Evolutionary conservation across 2,888 invertebrate genomes (phyloP).

Genomic region (Himalopsyche tibetana): DNA sequence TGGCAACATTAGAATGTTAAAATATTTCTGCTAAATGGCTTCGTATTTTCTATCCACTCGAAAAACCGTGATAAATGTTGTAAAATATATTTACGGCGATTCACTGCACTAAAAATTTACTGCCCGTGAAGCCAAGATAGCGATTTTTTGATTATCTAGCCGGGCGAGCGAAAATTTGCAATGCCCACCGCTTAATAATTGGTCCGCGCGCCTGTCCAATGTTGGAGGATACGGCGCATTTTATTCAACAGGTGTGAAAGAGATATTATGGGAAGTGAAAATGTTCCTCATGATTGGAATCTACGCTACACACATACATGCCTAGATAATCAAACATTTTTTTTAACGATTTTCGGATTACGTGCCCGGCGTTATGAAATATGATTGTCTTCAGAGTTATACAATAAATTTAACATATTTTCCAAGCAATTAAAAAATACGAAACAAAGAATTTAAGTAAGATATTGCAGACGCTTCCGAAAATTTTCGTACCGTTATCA

Average conservation of each 20-base stretch:
- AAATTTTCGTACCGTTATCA: too few relatives aligned
- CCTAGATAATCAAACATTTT: background rate
- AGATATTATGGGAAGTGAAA: constrained; percentile 27
- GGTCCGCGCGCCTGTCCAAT: constrained; percentile 2
- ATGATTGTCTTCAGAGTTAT: background rate
- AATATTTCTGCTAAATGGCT: too few relatives aligned
- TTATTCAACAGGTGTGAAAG: constrained; percentile 31
- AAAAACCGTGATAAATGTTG: constrained; percentile 9
- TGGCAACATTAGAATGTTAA: too few relatives aligned
- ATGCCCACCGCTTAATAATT: constrained; percentile 14
- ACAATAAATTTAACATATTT: background rate
- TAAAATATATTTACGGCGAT: constrained; percentile 37
- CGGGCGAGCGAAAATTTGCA: constrained; percentile 23
- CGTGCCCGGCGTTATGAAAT: constrained; percentile 3
- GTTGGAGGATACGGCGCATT: background rate
- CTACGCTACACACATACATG: background rate
- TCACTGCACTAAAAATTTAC: constrained; percentile 29
- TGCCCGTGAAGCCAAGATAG: constrained; percentile 7
- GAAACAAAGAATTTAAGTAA: too few relatives aligned
- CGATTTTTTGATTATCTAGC: constrained; percentile 35
- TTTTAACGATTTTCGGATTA: background rate
- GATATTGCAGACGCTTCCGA: too few relatives aligned
- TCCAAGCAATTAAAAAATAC: too few relatives aligned
- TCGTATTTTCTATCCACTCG: background rate
- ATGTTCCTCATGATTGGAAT: constrained; percentile 16